phyloP scores from a whole-genome alignment of 2,888 invertebrate species.

The Nemapogon koenigi region DNA sequence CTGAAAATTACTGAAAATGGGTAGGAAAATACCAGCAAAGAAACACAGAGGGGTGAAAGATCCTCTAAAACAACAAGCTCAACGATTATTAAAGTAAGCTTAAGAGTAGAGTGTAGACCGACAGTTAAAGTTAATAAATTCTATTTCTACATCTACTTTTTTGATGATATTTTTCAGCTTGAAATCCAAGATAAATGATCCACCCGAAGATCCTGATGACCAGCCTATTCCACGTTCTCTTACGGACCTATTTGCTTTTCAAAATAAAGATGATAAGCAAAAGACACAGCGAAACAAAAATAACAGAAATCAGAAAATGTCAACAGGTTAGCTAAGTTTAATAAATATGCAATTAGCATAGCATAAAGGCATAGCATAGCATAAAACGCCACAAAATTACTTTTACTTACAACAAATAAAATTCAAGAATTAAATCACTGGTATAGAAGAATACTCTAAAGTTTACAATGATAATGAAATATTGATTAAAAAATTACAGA shows the following conservation, averaged over 20 bases:
- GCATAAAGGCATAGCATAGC: no score
- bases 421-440: no score
- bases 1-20: slow-evolving; percentile 60
- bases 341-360: no score
- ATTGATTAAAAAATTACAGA: no score
- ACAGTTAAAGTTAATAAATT: background rate
- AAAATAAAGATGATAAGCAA: slow-evolving; percentile 17
- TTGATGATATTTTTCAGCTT: slow-evolving; percentile 53
- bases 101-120: background rate
- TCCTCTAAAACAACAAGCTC: slow-evolving; percentile 73
- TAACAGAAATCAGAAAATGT: background rate
- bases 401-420: no score
- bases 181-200: slow-evolving; percentile 75
- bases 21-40: slow-evolving; percentile 81
- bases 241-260: slow-evolving; percentile 60
- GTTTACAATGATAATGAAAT: no score
- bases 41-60: slow-evolving; percentile 82
- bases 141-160: slow-evolving; percentile 11
- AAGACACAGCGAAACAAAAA: slow-evolving; percentile 4
- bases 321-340: background rate
- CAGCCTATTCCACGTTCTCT: slow-evolving; percentile 79
- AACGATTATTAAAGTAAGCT: slow-evolving; percentile 66
- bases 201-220: slow-evolving; percentile 72
- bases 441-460: no score
- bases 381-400: no score